Evolutionary conservation across 2,888 invertebrate species (phyloP), one percentile per base, ranked within the genome.

Genomic region (Julus scandinavius): DNA sequence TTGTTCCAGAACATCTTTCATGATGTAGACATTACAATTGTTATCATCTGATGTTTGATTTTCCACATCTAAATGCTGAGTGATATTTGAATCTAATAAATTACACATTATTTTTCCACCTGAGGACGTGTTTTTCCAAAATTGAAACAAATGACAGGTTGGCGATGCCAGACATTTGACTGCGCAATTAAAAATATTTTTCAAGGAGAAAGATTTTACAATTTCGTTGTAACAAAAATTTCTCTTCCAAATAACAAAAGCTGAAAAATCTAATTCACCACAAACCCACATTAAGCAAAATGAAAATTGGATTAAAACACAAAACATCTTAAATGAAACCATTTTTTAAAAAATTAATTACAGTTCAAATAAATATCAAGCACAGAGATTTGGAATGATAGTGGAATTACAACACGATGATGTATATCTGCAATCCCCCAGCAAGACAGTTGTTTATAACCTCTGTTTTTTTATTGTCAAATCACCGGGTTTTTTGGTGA

Each of bases 71-170:
- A 13, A 38, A 38, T 38, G 38, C 38, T 80, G 38, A 38, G 80
- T 80, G 80, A 38, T 80, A 80, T 80, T 80, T 80, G 9, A 29
- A 13, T 80, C 80, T 38, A 80, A 38, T 38, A 80, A 38, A 80
- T 80, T 38, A 13, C 80, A 80, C 29, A 13, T 80, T n/a, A 0
- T 5, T 72, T 29, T 29, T 9, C 13, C 29, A 2, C 13, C 72
- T 72, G 29, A 29, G 7, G 20, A 72, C n/a, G 9, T 20, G 2
- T 29, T 38, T 20, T 72, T 72, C 72, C 29, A n/a, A 80, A 80
- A 80, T 38, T 80, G 80, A 80, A 80, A 80, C 38, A 80, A 80
- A 11, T 80, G 38, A 80, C 80, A 80, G 15, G 20, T 72, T 29
- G 11, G 38, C 13, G 11, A 11, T 3, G 13, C 9, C 29, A 13